These are phyloP conservation scores for Morone chrysops DNA, from an alignment of 2,113 vertebrate species.

Conservation along the genomic window DNA sequence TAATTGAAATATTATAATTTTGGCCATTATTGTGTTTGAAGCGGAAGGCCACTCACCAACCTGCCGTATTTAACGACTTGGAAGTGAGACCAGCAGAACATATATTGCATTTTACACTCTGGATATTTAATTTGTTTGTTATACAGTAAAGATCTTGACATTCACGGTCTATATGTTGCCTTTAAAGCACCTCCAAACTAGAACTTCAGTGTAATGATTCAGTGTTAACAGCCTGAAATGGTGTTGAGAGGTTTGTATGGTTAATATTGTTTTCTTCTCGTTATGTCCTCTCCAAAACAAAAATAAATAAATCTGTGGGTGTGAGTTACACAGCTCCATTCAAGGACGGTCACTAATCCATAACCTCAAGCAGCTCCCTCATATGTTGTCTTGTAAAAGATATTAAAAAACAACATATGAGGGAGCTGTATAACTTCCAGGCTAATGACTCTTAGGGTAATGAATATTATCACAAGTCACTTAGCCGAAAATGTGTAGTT, in stretches of 20 bases:
- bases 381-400: neutral
- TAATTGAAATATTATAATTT: no score
- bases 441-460: neutral
- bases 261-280: neutral
- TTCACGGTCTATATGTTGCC: neutral
- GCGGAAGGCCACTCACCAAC: no score
- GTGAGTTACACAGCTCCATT: neutral
- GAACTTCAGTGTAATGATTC: neutral
- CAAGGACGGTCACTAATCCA: constrained; percentile 10
- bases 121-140: neutral
- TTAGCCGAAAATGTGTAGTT: neutral
- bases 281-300: neutral
- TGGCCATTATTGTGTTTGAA: no score
- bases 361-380: neutral
- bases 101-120: neutral
- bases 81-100: neutral
- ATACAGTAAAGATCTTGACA: neutral
- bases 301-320: neutral
- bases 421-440: constrained; percentile 2
- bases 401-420: neutral
- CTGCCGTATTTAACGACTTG: no score
- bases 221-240: neutral
- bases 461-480: neutral
- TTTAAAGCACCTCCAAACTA: neutral
- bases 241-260: neutral